Evolutionary conservation across 2,888 invertebrate genomes (phyloP), one percentile per base, ranked within the genome.

Genomic region (Meloe dianella): DNA sequence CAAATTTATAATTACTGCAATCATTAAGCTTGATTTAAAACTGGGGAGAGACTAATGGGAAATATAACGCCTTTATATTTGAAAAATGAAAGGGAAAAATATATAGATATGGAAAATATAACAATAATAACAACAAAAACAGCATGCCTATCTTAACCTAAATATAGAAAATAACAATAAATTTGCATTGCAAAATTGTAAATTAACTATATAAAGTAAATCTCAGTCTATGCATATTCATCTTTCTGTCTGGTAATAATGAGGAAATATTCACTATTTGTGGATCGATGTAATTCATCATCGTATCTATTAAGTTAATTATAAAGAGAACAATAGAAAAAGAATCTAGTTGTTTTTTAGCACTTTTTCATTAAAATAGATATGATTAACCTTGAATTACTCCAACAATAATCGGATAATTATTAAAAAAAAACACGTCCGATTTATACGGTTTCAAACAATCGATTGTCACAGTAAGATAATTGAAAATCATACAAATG

Each of bases 181-280:
- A 82, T 82, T 80, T 82, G 81, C 78, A 82, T 79, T 82, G 80
- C 81, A 81, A 82, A 82, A 79, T 74, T 77, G 78, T 81, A 80
- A n/a, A 80, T 81, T 81, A 81, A 80, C 79, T 77, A 78, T 24
- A 20, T 76, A 79, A 78, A 80, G 80, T 81, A 81, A 81, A 80
- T 78, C 78, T 78, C 73, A 73, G 68, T 71, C 70, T 69, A 70
- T 81, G 77, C 79, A 81, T 80, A 81, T 81, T 81, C 79, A 80
- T 80, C 54, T 54, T 54, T 54, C 22, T 77, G 72, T 70, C 68
- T 65, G 67, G 27, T 73, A 71, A 71, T 73, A 78, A 76, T 75
- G 75, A 74, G 75, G 71, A 75, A 75, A 76, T 74, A 69, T 65
- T 63, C 20, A 17, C 73, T 68, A 68, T 70, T 68, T 59, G 6